Conservation (phyloP, 2,113 vertebrate genomes). For the Ictidomys tridecemlineatus region DNA sequence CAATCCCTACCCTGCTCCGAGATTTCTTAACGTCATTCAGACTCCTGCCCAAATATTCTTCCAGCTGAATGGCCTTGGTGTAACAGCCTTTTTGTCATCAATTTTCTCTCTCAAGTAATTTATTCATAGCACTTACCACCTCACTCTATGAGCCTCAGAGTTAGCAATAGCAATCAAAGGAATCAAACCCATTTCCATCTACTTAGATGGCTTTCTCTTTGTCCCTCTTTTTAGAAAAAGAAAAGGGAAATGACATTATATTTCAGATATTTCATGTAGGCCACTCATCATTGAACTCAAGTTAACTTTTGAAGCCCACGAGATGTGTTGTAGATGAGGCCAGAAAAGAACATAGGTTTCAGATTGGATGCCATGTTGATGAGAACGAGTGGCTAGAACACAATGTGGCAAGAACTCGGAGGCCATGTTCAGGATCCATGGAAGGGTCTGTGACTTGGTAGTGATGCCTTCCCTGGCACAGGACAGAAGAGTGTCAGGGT, state of each 20-base stretch:
- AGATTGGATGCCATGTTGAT: not conserved
- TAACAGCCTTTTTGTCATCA: not conserved
- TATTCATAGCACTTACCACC: not conserved
- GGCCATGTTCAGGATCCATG: not conserved
- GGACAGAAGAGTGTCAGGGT: not conserved
- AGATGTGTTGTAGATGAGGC: not conserved
- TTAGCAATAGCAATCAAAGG: not conserved
- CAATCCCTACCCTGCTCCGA: not conserved
- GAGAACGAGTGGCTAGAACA: not conserved
- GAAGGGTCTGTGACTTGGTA: not conserved
- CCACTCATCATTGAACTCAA: not conserved
- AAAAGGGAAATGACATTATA: not conserved
- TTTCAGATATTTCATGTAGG: not conserved
- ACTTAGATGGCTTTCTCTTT: not conserved
- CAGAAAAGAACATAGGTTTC: not conserved
- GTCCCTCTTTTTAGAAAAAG: constrained; percentile 13
- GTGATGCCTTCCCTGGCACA: not conserved
- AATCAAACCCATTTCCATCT: not conserved
- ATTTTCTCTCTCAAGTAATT: constrained; percentile 16
- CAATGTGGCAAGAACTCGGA: constrained; percentile 10
- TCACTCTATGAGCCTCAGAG: not conserved
- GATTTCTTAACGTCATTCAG: not conserved
- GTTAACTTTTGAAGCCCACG: not conserved
- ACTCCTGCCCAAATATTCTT: not conserved
- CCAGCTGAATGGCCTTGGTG: not conserved